Evolutionary conservation across 1,140 invertebrate species (phyloP).

Genomic region (Dryas iulia): DNA sequence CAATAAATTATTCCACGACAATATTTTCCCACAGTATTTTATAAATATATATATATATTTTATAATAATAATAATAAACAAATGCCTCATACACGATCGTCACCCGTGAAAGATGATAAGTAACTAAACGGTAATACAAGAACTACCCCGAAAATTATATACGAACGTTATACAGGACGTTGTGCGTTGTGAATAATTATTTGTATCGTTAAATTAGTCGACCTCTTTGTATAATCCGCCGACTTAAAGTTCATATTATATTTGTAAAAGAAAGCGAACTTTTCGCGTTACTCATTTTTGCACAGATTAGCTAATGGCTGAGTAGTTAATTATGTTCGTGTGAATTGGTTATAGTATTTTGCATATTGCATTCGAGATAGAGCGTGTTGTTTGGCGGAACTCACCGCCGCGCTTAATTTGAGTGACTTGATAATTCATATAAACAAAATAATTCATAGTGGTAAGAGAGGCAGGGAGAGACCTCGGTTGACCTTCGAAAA

Average conservation of each 20-base stretch:
- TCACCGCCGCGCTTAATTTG: no score
- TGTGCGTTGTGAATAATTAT: not conserved
- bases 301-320: not conserved
- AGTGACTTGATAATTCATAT: no score
- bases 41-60: no score
- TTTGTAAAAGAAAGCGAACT: constrained; percentile 1
- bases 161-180: not conserved
- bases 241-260: not conserved
- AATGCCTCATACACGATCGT: not conserved
- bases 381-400: no score
- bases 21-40: constrained; percentile 4
- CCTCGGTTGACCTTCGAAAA: no score
- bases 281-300: not conserved
- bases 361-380: no score
- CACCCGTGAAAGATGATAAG: not conserved
- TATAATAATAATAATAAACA: not conserved
- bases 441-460: no score
- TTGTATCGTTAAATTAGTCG: not conserved
- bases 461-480: no score
- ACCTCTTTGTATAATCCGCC: not conserved
- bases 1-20: not conserved
- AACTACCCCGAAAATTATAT: constrained; percentile 4
- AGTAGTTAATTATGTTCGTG: not conserved
- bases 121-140: not conserved
- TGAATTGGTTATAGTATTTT: no score